These are phyloP conservation scores for Pantala flavescens DNA, from an alignment of 1,140 invertebrate species.

Conservation along the genomic window DNA sequence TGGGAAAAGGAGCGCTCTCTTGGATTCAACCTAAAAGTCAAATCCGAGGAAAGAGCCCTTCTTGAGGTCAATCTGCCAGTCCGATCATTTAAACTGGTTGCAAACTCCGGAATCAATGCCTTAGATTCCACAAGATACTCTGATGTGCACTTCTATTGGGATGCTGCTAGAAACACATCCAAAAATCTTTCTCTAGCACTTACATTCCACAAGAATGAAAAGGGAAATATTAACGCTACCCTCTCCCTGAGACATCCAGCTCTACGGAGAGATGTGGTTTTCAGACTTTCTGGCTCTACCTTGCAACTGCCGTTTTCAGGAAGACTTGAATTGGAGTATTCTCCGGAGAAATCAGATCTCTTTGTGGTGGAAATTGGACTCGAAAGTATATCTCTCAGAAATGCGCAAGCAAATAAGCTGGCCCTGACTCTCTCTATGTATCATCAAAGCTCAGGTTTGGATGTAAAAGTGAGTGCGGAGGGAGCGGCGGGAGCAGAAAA, in stretches of 20 bases:
- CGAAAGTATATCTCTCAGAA: not conserved
- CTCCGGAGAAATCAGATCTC: conserved; percentile 11
- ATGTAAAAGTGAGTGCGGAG: not conserved
- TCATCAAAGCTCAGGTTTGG: not conserved
- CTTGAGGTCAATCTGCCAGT: not conserved
- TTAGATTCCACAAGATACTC: not conserved
- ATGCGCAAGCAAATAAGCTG: not conserved
- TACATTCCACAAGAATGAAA: not conserved
- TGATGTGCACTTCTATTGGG: conserved; percentile 16
- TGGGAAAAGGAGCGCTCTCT: conserved; percentile 14
- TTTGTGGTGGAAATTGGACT: not conserved
- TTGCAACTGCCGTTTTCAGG: not conserved
- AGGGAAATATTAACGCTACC: not conserved
- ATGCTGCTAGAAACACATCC: conserved; percentile 13
- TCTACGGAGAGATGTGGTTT: conserved; percentile 11
- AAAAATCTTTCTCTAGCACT: conserved; percentile 14
- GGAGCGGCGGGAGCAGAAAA: not conserved
- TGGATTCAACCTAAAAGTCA: conserved; percentile 11
- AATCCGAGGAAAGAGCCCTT: not conserved
- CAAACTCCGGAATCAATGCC: not conserved
- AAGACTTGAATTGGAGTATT: conserved; percentile 17
- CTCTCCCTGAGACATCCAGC: conserved; percentile 14
- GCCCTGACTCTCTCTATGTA: not conserved
- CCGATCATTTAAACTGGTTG: conserved; percentile 15
- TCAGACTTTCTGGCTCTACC: not conserved